Evolutionary conservation across 2,888 invertebrate genomes (phyloP).

Genomic region (Lycophotia porphyrea): DNA sequence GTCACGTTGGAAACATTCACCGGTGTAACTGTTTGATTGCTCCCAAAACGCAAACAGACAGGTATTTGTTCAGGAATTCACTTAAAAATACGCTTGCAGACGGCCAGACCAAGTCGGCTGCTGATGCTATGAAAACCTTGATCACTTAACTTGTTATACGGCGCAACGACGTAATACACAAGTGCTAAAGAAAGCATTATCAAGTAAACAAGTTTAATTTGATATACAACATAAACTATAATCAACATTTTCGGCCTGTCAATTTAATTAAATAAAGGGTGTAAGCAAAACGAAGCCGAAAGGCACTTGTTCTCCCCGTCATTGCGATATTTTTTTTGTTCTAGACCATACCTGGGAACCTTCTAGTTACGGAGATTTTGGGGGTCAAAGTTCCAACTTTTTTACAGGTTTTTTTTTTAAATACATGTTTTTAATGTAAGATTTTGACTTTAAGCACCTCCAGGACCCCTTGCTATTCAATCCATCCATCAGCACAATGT

Average conservation of each 20-base stretch:
- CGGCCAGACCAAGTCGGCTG: not conserved
- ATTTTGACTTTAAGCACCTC: too few relatives aligned
- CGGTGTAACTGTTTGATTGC: not conserved
- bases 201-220: conserved; percentile 3
- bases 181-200: conserved; percentile 11
- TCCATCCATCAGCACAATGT: too few relatives aligned
- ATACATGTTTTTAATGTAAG: too few relatives aligned
- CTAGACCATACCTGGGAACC: too few relatives aligned
- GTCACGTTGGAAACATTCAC: not conserved
- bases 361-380: too few relatives aligned
- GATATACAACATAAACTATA: not conserved
- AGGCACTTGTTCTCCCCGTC: too few relatives aligned
- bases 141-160: not conserved
- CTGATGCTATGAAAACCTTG: conserved; percentile 9
- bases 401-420: too few relatives aligned
- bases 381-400: too few relatives aligned
- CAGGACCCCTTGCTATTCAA: too few relatives aligned
- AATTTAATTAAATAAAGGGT: too few relatives aligned
- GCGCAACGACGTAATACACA: conserved; percentile 7
- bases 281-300: too few relatives aligned
- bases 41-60: not conserved
- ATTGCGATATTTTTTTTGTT: too few relatives aligned
- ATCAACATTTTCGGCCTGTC: not conserved
- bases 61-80: not conserved
- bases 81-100: not conserved